Conservation (phyloP, 2,888 invertebrate genomes). For the Drosophila fungiperda region DNA sequence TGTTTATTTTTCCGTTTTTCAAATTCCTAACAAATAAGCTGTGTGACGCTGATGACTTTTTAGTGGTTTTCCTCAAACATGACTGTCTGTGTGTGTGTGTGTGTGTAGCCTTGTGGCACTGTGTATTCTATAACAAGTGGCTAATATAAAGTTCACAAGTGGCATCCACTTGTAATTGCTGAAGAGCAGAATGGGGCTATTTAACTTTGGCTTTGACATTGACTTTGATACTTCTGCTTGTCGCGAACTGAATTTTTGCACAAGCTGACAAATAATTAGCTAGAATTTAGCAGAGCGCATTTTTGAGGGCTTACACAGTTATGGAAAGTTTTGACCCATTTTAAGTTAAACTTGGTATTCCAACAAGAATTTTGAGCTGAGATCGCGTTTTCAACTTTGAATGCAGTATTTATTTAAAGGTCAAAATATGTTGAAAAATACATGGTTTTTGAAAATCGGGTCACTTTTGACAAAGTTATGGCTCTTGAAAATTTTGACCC, state of each 20-base stretch:
- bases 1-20: background rate
- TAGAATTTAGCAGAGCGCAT: background rate
- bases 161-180: constrained; percentile 13
- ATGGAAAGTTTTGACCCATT: background rate
- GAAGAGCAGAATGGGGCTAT: background rate
- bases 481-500: background rate
- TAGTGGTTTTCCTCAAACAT: constrained; percentile 22
- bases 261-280: background rate
- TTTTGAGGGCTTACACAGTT: background rate
- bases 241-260: background rate
- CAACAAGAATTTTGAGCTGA: background rate
- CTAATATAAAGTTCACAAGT: constrained; percentile 36
- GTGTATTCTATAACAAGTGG: constrained; percentile 14
- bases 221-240: background rate
- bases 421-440: background rate
- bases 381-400: background rate
- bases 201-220: constrained; percentile 12
- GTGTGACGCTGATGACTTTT: constrained; percentile 58
- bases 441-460: background rate
- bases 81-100: background rate
- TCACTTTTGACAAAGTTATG: background rate
- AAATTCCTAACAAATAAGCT: constrained; percentile 52
- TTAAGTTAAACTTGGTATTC: background rate
- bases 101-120: constrained; percentile 5
- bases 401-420: background rate